Evolutionary conservation across 2,888 invertebrate genomes (phyloP).

Genomic region (Acanthosepion lycidas): DNA sequence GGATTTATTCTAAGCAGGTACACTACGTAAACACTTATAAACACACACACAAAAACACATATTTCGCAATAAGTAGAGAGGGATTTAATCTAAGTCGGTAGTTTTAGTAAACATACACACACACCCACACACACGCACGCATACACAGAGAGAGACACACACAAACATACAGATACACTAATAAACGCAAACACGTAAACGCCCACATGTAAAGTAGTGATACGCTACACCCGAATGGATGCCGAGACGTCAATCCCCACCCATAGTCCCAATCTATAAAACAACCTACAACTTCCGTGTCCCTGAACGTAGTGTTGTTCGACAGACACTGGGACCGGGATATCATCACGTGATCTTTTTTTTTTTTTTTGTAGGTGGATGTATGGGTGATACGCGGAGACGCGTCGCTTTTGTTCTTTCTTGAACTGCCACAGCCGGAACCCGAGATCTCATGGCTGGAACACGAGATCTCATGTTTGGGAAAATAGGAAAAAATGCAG

Average conservation of each 20-base stretch:
- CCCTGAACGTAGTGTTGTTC: not conserved
- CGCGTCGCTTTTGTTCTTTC: not conserved
- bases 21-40: no score
- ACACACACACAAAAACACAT: no score
- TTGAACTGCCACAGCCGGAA: not conserved
- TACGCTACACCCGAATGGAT: no score
- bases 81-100: no score
- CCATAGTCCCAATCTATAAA: not conserved
- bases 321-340: not conserved
- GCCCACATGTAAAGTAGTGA: no score
- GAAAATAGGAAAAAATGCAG: not conserved
- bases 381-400: not conserved
- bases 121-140: not conserved
- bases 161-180: not conserved
- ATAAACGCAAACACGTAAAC: no score
- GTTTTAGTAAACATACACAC: no score
- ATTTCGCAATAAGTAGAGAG: no score
- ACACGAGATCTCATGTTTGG: not conserved
- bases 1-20: no score
- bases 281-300: not conserved
- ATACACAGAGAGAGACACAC: not conserved
- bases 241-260: not conserved
- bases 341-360: not conserved
- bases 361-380: not conserved
- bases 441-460: conserved; percentile 6